A percentile compares a stretch with the other conserved stretches of the same genome.
Conservation (phyloP, 1,140 invertebrate species). For the Triops longicaudatus region DNA sequence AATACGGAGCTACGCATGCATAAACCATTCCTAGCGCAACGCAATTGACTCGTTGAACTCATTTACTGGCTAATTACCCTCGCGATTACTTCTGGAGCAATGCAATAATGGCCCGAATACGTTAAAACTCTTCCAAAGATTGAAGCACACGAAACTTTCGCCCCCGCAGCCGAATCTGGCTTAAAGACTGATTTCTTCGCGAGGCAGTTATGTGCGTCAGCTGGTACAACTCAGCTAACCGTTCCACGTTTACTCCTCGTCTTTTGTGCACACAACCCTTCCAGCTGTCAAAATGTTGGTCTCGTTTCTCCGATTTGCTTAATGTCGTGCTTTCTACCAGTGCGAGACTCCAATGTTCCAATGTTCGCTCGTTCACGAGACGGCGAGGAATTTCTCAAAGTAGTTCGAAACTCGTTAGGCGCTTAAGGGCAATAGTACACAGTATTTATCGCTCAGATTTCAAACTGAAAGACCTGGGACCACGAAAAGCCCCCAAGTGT, state of each 20-base stretch:
- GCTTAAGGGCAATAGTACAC: no score
- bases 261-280: background rate
- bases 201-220: background rate
- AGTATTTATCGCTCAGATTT: no score
- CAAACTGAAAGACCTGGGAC: no score
- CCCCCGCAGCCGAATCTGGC: background rate
- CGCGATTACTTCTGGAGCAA: background rate
- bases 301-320: background rate
- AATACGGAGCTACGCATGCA: background rate
- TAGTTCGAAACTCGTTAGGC: no score
- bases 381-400: background rate
- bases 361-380: background rate
- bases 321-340: background rate
- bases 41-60: constrained; percentile 6
- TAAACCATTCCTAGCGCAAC: background rate
- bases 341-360: background rate
- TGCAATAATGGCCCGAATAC: no score
- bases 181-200: background rate
- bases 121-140: no score
- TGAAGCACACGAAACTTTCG: no score
- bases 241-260: background rate
- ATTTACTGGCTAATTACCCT: background rate
- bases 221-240: background rate
- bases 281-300: background rate
- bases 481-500: background rate